These are phyloP conservation scores for Mastigias papua DNA, from an alignment of 30 jellyfish, hydroid and myxozoan species.

Conservation along the genomic window DNA sequence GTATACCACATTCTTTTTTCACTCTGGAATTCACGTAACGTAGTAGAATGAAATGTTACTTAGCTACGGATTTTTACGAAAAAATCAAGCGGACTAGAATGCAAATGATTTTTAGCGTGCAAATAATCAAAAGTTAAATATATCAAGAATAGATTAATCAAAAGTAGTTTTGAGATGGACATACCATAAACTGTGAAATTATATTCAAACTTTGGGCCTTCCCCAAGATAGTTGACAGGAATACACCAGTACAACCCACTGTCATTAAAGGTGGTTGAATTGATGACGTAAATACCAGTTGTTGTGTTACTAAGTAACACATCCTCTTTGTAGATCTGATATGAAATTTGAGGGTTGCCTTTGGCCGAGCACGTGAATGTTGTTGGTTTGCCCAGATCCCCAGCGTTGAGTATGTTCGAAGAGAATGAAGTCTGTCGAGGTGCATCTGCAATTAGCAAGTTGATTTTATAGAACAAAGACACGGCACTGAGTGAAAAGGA, in stretches of 20 bases:
- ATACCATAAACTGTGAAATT: conserved; percentile 51
- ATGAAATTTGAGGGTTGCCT: conserved; percentile 61
- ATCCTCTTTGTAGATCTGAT: conserved; percentile 63
- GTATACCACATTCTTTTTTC: too few relatives aligned
- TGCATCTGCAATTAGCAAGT: conserved; percentile 50
- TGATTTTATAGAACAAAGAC: too few relatives aligned
- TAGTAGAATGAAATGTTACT: too few relatives aligned
- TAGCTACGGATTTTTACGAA: too few relatives aligned
- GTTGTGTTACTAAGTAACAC: conserved; percentile 40
- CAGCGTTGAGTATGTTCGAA: conserved; percentile 29
- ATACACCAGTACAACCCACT: conserved; percentile 64
- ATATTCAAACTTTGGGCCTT: conserved; percentile 22
- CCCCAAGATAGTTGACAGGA: conserved; percentile 76
- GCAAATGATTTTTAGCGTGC: too few relatives aligned
- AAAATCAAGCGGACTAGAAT: too few relatives aligned
- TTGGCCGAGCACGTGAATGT: conserved; percentile 59
- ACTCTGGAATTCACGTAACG: too few relatives aligned
- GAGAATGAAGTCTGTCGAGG: conserved; percentile 55
- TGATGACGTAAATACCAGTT: conserved; percentile 34
- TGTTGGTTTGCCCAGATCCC: conserved; percentile 36
- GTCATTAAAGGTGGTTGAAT: conserved; percentile 28
- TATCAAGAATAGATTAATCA: too few relatives aligned
- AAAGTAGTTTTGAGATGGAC: neutral
- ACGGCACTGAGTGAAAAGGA: too few relatives aligned
- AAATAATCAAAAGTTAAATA: too few relatives aligned